Evolutionary conservation across 2,113 vertebrate genomes (phyloP).

Genomic region (Lophura nycthemera): DNA sequence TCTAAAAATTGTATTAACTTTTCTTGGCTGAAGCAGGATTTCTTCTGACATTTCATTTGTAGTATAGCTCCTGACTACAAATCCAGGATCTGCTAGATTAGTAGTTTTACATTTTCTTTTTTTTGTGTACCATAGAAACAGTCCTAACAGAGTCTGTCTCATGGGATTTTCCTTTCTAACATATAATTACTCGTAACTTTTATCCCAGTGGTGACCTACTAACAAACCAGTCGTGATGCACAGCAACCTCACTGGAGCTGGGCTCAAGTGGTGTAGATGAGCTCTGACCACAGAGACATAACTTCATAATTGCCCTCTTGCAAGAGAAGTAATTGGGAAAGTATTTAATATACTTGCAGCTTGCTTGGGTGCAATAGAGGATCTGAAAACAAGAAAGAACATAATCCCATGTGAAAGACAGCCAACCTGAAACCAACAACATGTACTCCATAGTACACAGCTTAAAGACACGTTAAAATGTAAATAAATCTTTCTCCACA

Average conservation of each 20-base stretch:
- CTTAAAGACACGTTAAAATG: neutral
- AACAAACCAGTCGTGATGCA: neutral
- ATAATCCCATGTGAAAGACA: neutral
- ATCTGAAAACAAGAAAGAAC: neutral
- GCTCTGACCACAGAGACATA: neutral
- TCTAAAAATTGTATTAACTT: slow-evolving; percentile 44
- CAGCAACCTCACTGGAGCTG: neutral
- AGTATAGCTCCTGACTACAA: neutral
- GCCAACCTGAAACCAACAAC: neutral
- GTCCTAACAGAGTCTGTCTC: neutral
- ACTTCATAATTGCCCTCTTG: neutral
- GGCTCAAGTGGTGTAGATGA: neutral
- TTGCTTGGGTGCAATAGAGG: neutral
- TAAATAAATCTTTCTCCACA: neutral
- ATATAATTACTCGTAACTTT: neutral
- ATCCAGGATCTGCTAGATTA: neutral
- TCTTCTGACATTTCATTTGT: slow-evolving; percentile 14
- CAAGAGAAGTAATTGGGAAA: neutral
- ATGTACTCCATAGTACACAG: neutral
- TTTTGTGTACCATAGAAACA: neutral
- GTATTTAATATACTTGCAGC: neutral
- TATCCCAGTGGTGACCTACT: neutral
- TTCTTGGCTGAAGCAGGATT: slow-evolving; percentile 10
- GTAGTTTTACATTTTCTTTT: neutral
- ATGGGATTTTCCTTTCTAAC: neutral